Base-by-base conservation (phyloP, 2,888 invertebrate species). In the Lithophane ornitopus region DNA sequence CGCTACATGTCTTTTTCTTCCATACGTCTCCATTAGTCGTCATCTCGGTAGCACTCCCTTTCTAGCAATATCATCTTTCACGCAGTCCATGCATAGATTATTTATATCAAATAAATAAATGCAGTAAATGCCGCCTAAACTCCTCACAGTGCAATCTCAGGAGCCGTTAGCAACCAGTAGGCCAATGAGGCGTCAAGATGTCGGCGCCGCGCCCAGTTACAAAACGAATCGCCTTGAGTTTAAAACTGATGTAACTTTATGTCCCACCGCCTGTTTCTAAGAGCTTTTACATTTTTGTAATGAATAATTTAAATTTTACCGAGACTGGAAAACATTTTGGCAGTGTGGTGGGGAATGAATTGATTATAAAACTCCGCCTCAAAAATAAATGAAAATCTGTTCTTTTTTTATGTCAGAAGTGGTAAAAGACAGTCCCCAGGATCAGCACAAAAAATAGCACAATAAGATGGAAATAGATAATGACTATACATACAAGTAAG, bases 141-240 rank as follows among this genome's bases (percentile, higher is more conserved):
- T 59, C 26, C 22, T 52, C 16, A 26, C 52, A 54, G 54, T 62
- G 52, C 67, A 68, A 73, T 41, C 49, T 80, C 46, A 62, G 61
- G 1, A 46, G 72, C 73, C 56, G 73, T 80, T 79, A 74, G 74
- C 66, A 49, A 67, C 80, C 22, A 63, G 44, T 52, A 80, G 66
- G 66, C 75, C 80, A 75, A 75, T 61, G 44, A 76, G 80, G 80
- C 80, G 81, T 59, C 80, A 81, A 81, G 62, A 80, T 67, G 80
- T 63, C 80, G 80, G 56, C 46, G 77, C 78, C 85, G 73, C 84
- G 81, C 84, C 85, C 81, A 74, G 61, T 70, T 74, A 61, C 76
- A 72, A 77, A 67, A 84, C 69, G 62, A 26, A 77, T 76, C 54
- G 82, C 74, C 75, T 84, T 76, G 71, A 74, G 63, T 59, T 58